phyloP scores from a whole-genome alignment of 2,888 invertebrate genomes.

The Mechanitis messenoides region DNA sequence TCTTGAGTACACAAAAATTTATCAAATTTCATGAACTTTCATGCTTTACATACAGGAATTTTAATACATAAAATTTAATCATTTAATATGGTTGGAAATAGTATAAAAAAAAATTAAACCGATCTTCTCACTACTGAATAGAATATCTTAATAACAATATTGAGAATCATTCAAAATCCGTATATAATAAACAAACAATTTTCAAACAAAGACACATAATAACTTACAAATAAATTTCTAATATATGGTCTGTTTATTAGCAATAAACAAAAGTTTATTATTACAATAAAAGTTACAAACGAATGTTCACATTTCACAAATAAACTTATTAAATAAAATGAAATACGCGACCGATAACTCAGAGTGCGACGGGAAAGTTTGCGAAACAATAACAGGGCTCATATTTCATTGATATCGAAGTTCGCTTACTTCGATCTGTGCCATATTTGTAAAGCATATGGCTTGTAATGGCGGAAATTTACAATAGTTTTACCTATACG shows the following conservation, averaged over 20 bases:
- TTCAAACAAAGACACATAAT: neutral
- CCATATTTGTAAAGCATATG: slow-evolving; percentile 26
- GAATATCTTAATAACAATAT: neutral
- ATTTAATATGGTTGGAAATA: too few relatives aligned
- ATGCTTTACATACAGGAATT: too few relatives aligned
- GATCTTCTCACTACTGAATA: too few relatives aligned
- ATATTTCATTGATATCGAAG: slow-evolving; percentile 52
- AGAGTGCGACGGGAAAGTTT: slow-evolving; percentile 43
- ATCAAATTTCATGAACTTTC: too few relatives aligned
- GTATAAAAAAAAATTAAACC: too few relatives aligned
- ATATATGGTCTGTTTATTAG: slow-evolving; percentile 6
- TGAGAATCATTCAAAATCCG: neutral
- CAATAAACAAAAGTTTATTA: slow-evolving; percentile 8
- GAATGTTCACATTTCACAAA: slow-evolving; percentile 25
- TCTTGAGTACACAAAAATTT: too few relatives aligned
- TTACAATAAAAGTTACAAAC: slow-evolving; percentile 22
- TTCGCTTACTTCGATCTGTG: slow-evolving; percentile 29
- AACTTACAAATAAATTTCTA: neutral
- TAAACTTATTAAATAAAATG: slow-evolving; percentile 45
- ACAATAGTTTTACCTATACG: slow-evolving; percentile 2
- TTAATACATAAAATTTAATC: too few relatives aligned
- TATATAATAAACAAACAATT: neutral
- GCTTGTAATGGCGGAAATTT: slow-evolving; percentile 15
- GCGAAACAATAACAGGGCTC: slow-evolving; percentile 50
- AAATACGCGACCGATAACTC: slow-evolving; percentile 42